These are phyloP conservation scores for Ahaetulla prasina DNA, from an alignment of 2,113 vertebrate genomes.

Conservation along the genomic window DNA sequence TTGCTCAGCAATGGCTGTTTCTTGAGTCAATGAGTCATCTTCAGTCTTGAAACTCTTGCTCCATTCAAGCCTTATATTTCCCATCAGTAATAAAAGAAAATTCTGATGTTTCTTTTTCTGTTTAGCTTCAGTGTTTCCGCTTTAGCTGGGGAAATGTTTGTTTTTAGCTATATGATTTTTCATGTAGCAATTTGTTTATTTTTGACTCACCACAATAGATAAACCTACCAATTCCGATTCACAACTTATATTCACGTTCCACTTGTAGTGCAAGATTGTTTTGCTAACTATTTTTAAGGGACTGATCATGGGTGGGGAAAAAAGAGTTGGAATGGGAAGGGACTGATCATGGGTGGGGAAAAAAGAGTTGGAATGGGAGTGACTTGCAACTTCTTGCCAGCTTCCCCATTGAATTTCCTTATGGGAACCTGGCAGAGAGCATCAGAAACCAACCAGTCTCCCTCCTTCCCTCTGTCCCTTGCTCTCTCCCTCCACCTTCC, in stretches of 20 bases:
- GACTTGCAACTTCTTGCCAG: too few relatives aligned
- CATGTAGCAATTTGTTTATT: not conserved
- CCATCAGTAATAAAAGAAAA: too few relatives aligned
- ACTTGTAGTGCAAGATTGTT: not conserved
- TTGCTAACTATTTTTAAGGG: not conserved
- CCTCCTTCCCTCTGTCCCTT: too few relatives aligned
- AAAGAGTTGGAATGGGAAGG: too few relatives aligned
- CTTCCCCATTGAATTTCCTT: too few relatives aligned
- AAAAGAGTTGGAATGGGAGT: too few relatives aligned
- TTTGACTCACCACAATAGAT: not conserved
- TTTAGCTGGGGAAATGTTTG: not conserved
- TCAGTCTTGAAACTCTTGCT: not conserved
- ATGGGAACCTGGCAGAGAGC: too few relatives aligned
- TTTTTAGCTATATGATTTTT: too few relatives aligned
- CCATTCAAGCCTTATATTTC: not conserved
- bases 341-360: not conserved
- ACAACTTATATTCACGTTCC: not conserved
- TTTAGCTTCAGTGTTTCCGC: not conserved
- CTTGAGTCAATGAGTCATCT: not conserved
- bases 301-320: too few relatives aligned
- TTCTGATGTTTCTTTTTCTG: not conserved
- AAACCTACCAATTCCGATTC: not conserved
- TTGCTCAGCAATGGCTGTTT: not conserved
- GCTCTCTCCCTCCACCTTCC: too few relatives aligned
- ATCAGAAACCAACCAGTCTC: too few relatives aligned